Percentiles rank a stretch among this genome's conserved stretches.
Evolutionary conservation across 1,140 invertebrate species (phyloP).

Genomic region (Drosophila asahinai): DNA sequence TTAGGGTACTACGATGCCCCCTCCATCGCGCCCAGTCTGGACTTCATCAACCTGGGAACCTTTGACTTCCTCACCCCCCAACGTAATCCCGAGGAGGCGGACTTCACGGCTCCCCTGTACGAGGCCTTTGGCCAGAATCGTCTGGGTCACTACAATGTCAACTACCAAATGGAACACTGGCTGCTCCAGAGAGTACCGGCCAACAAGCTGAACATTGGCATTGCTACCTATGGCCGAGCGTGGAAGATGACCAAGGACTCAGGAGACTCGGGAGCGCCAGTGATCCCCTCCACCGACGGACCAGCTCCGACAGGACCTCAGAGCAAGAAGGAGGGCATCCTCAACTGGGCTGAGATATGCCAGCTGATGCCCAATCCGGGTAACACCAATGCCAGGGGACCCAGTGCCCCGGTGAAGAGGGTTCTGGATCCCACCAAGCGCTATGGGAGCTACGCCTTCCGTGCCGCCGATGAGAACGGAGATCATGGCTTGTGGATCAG

Average conservation of each 20-base stretch:
- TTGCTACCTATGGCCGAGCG: slow-evolving; percentile 92
- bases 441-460: slow-evolving; percentile 91
- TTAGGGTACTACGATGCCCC: slow-evolving; percentile 93
- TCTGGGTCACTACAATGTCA: slow-evolving; percentile 88
- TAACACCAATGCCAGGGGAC: slow-evolving; percentile 86
- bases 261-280: slow-evolving; percentile 90
- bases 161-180: slow-evolving; percentile 88
- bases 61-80: slow-evolving; percentile 92
- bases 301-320: slow-evolving; percentile 88
- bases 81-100: slow-evolving; percentile 91
- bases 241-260: slow-evolving; percentile 92
- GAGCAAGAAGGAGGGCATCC: slow-evolving; percentile 90
- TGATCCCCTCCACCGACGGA: slow-evolving; percentile 87
- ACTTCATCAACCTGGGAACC: slow-evolving; percentile 91
- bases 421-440: slow-evolving; percentile 91
- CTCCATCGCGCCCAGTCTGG: slow-evolving; percentile 89
- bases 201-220: slow-evolving; percentile 92
- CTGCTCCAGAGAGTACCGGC: slow-evolving; percentile 88
- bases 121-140: slow-evolving; percentile 88
- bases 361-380: slow-evolving; percentile 88
- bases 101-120: slow-evolving; percentile 90
- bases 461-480: slow-evolving; percentile 88
- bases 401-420: slow-evolving; percentile 88
- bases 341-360: slow-evolving; percentile 94
- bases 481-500: slow-evolving; percentile 94